These are phyloP conservation scores for Dione juno DNA, from an alignment of 2,888 invertebrate species.

Conservation along the genomic window DNA sequence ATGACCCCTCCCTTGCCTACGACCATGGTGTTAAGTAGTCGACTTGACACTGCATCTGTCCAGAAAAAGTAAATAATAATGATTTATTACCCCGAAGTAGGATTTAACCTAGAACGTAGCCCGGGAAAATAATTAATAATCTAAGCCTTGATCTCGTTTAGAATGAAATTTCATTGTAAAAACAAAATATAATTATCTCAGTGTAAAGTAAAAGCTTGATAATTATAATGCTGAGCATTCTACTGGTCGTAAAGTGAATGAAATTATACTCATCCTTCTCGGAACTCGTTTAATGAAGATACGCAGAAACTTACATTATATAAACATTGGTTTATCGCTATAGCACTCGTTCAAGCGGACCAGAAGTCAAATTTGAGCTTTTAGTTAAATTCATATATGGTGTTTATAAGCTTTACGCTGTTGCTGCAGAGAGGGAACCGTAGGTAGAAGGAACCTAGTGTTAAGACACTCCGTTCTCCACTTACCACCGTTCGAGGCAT, in stretches of 20 bases:
- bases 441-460: too few species aligned
- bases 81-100: too few species aligned
- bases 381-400: too few species aligned
- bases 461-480: too few species aligned
- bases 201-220: not conserved
- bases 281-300: conserved; percentile 16
- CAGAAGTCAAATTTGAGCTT: not conserved
- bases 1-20: too few species aligned
- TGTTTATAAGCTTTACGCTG: too few species aligned
- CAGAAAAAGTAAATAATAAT: too few species aligned
- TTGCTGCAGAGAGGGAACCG: too few species aligned
- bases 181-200: conserved; percentile 6
- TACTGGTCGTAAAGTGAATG: conserved; percentile 7
- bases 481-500: too few species aligned
- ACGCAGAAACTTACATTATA: not conserved
- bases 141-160: not conserved
- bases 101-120: too few species aligned
- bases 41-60: too few species aligned
- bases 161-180: conserved; percentile 1
- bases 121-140: not conserved
- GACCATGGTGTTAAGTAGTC: too few species aligned
- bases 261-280: conserved; percentile 12
- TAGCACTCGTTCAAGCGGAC: not conserved
- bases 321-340: conserved; percentile 6
- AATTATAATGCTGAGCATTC: not conserved